A percentile compares a stretch with the other conserved stretches of the same genome.
Conservation (phyloP, 2,113 vertebrate species). For the Xyliphius kryptos region DNA sequence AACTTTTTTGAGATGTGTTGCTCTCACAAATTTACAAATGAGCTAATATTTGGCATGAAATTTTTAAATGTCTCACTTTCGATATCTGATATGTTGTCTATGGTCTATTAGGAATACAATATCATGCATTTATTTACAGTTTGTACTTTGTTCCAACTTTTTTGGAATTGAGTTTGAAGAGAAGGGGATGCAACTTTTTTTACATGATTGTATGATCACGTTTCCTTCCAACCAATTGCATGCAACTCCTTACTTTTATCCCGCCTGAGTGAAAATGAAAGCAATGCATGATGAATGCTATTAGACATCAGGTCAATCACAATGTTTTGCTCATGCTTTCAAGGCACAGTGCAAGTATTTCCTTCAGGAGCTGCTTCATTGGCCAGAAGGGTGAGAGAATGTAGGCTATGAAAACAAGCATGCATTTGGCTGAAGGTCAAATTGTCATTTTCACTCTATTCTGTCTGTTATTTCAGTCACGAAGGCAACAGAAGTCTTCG, state of each 20-base stretch:
- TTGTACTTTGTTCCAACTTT: no score
- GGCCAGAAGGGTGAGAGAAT: slow-evolving; percentile 6
- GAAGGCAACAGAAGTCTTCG: slow-evolving; percentile 6
- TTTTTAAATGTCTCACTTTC: no score
- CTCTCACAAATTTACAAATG: no score
- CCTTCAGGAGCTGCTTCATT: slow-evolving; percentile 11
- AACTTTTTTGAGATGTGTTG: no score
- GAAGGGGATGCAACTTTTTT: slow-evolving; percentile 3
- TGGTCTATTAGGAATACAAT: no score
- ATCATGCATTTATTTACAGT: no score
- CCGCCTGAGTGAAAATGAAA: neutral
- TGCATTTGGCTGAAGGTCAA: slow-evolving; percentile 22
- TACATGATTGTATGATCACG: neutral
- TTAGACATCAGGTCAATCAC: slow-evolving; percentile 17
- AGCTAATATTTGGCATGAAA: no score
- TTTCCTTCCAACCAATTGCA: slow-evolving; percentile 2
- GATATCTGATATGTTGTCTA: no score
- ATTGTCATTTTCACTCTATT: slow-evolving; percentile 16
- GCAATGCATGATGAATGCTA: slow-evolving; percentile 7
- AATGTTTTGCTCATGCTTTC: slow-evolving; percentile 14
- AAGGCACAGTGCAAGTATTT: slow-evolving; percentile 3
- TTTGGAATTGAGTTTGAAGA: no score
- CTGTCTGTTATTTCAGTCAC: slow-evolving; percentile 1
- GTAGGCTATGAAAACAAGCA: slow-evolving; percentile 14
- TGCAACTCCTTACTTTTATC: slow-evolving; percentile 10